Conservation (phyloP, 1,140 invertebrate genomes). For the Rhyacophila brunnea region DNA sequence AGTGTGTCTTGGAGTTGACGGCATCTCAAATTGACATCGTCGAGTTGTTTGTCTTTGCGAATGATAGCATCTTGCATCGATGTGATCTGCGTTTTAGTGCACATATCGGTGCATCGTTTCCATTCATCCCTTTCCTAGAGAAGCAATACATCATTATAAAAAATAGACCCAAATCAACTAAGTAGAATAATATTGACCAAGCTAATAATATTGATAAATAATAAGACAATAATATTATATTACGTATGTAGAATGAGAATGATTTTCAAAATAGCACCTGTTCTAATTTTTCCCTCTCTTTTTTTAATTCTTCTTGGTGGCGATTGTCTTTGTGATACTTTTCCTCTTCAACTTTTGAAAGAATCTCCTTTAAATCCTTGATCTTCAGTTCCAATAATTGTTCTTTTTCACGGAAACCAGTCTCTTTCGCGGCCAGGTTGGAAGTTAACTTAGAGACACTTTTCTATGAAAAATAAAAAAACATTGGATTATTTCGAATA, state of each 20-base stretch:
- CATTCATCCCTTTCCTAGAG: slow-evolving; percentile 48
- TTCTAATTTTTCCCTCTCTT: slow-evolving; percentile 50
- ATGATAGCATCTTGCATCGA: slow-evolving; percentile 49
- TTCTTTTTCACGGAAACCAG: slow-evolving; percentile 46
- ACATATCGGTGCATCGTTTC: slow-evolving; percentile 45
- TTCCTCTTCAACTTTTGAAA: slow-evolving; percentile 30
- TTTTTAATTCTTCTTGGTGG: slow-evolving; percentile 43
- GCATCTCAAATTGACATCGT: slow-evolving; percentile 42
- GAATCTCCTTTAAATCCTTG: slow-evolving; percentile 46
- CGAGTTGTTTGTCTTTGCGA: slow-evolving; percentile 55
- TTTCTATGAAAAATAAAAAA: slow-evolving; percentile 26
- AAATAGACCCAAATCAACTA: slow-evolving; percentile 37
- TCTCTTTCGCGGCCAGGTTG: slow-evolving; percentile 41
- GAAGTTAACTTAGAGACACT: slow-evolving; percentile 14
- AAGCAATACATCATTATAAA: too few relatives aligned
- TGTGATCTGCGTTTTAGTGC: slow-evolving; percentile 42
- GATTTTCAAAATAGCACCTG: slow-evolving; percentile 32
- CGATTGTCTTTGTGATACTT: slow-evolving; percentile 12
- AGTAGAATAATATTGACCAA: not conserved
- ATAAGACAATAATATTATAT: too few relatives aligned
- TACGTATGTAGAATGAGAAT: too few relatives aligned
- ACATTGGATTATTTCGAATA: too few relatives aligned
- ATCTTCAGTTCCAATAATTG: slow-evolving; percentile 52
- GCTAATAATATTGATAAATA: too few relatives aligned
- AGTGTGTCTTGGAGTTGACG: slow-evolving; percentile 49